These are phyloP conservation scores for Perizoma flavofasciatum DNA, from an alignment of 2,888 invertebrate species.

Conservation along the genomic window DNA sequence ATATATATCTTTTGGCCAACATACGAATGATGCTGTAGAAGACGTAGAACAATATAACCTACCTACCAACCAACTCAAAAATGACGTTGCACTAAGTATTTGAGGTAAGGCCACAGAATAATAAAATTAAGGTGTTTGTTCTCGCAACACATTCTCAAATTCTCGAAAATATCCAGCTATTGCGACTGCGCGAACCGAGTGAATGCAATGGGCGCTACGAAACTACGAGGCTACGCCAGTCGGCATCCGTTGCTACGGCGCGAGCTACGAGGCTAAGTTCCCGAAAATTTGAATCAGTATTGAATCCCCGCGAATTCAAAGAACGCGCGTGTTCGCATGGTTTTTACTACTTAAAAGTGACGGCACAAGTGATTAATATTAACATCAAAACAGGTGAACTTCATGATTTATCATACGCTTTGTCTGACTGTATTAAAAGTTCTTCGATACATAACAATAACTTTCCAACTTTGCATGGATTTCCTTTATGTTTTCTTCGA, in stretches of 20 bases:
- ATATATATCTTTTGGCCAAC: too few relatives aligned
- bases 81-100: slow-evolving; percentile 32
- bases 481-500: slow-evolving; percentile 24
- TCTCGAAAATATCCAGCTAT: slow-evolving; percentile 37
- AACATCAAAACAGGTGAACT: slow-evolving; percentile 71
- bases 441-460: slow-evolving; percentile 36
- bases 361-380: slow-evolving; percentile 72
- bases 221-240: slow-evolving; percentile 56
- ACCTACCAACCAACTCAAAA: slow-evolving; percentile 23
- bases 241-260: slow-evolving; percentile 55
- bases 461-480: slow-evolving; percentile 41
- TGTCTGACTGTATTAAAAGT: slow-evolving; percentile 60
- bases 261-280: slow-evolving; percentile 39
- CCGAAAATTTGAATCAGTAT: slow-evolving; percentile 24
- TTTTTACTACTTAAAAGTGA: slow-evolving; percentile 67
- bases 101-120: slow-evolving; percentile 12
- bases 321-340: slow-evolving; percentile 68
- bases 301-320: slow-evolving; percentile 36
- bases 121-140: slow-evolving; percentile 35
- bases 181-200: slow-evolving; percentile 75
- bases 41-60: background rate
- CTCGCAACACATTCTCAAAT: slow-evolving; percentile 42
- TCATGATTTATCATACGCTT: slow-evolving; percentile 56
- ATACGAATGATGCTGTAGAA: too few relatives aligned
- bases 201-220: slow-evolving; percentile 49